Conservation (phyloP, 2,113 vertebrate species). For the Callospermophilus lateralis region DNA sequence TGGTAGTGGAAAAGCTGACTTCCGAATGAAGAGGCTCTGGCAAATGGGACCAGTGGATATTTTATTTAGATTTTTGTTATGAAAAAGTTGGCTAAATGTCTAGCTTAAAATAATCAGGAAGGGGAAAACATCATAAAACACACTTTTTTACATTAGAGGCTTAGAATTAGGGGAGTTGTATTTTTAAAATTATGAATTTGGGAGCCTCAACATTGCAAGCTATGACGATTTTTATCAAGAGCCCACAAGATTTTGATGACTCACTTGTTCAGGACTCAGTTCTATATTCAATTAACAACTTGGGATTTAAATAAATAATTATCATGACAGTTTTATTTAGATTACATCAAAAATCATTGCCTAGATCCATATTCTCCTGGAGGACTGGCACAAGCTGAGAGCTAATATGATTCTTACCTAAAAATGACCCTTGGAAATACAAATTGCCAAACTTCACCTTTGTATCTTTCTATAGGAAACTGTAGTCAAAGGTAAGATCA, state of each 20-base stretch:
- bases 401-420: neutral
- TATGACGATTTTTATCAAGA: neutral
- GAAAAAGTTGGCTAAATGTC: neutral
- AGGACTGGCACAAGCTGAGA: neutral
- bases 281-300: neutral
- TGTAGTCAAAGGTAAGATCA: neutral
- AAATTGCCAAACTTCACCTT: neutral
- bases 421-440: neutral
- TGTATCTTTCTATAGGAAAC: neutral
- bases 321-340: neutral
- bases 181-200: neutral
- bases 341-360: neutral
- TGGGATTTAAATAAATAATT: neutral
- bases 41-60: conserved; percentile 14
- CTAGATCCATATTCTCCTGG: neutral
- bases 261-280: neutral
- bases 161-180: neutral
- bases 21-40: neutral
- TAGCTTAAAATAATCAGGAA: neutral
- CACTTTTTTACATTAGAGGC: neutral
- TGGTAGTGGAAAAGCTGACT: neutral
- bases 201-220: neutral
- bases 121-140: neutral
- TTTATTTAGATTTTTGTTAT: conserved; percentile 2
- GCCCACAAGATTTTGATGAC: neutral